Conservation (phyloP, 2,888 invertebrate species). For the Pollenia angustigena region DNA sequence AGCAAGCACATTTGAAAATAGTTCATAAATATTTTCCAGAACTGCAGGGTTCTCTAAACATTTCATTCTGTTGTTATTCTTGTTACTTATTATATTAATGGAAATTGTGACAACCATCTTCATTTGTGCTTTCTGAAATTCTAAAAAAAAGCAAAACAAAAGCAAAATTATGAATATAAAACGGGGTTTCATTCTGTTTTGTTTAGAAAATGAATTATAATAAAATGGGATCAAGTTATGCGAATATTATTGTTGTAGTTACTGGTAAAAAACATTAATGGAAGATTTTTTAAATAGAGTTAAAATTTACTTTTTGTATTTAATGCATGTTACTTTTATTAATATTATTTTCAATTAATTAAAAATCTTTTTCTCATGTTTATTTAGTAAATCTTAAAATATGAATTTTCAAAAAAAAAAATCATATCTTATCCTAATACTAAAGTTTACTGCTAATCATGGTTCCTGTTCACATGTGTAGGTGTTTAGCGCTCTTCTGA, state of each 20-base stretch:
- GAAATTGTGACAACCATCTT: conserved; percentile 59
- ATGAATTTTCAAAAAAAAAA: too few species aligned
- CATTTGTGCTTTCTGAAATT: neutral
- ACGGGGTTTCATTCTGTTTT: neutral
- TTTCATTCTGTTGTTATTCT: conserved; percentile 52
- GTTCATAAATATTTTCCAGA: too few species aligned
- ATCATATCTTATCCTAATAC: too few species aligned
- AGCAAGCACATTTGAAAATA: too few species aligned
- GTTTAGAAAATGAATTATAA: conserved; percentile 19
- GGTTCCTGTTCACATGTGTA: too few species aligned
- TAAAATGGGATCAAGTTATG: conserved; percentile 60
- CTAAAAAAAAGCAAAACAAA: conserved; percentile 12
- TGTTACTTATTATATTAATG: conserved; percentile 31
- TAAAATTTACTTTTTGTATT: neutral
- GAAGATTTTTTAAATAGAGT: neutral
- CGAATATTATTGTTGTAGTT: conserved; percentile 17
- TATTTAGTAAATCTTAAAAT: too few species aligned
- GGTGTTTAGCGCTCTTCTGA: too few species aligned
- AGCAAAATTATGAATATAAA: neutral
- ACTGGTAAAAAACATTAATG: neutral
- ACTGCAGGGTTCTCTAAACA: conserved; percentile 19
- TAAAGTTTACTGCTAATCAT: too few species aligned
- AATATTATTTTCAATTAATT: neutral
- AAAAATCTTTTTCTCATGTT: too few species aligned
- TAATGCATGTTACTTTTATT: too few species aligned